Base-by-base conservation (phyloP, 2,888 invertebrate genomes). In the Cosmopolites sordidus region DNA sequence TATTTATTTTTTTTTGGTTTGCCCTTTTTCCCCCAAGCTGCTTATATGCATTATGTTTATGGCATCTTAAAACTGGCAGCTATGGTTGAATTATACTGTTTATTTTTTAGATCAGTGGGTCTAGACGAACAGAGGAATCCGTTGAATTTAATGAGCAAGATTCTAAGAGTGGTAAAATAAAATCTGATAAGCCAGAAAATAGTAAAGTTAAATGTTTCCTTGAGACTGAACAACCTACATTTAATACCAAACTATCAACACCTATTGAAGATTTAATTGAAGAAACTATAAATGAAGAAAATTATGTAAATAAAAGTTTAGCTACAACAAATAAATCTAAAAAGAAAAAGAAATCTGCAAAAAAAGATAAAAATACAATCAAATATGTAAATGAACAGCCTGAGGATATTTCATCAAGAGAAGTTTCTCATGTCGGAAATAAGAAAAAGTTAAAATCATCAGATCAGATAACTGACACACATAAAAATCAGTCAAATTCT, bases 201-300 rank as follows among this genome's bases (percentile, higher is more conserved):
- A 51, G 43, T 51, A 43, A 29, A 18, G 41, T 12, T 38, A 48
- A 42, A 22, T 3, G n/a, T n/a, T n/a, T n/a, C n/a, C n/a, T n/a
- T n/a, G 11, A 33, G 11, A 11, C 11, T 11, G 60, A 60, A 43
- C 62, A 63, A 22, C 66, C 66, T 29, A 49, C 55, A 15, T 66
- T 66, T 44, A 60, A 48, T 43, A 65, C 66, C 27, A 60, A 56
- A 44, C 48, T 66, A 41, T 46, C 54, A 22, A 59, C 61, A 12
- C 64, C 68, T 8, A 64, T 66, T 53, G 66, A 67, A 54, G 61
- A 64, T 41, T 51, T 65, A 39, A 61, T 66, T 41, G 63, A 62
- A 54, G 66, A 67, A 54, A 64, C 62, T 1, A 48, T 66, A 43
- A 59, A 51, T 37, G 62, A 64, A 55, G 61, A 61, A 46, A 39